Evolutionary conservation across 2,888 invertebrate species (phyloP), one percentile per base, ranked within the genome.

Genomic region (Polydrusus pterygomalis): DNA sequence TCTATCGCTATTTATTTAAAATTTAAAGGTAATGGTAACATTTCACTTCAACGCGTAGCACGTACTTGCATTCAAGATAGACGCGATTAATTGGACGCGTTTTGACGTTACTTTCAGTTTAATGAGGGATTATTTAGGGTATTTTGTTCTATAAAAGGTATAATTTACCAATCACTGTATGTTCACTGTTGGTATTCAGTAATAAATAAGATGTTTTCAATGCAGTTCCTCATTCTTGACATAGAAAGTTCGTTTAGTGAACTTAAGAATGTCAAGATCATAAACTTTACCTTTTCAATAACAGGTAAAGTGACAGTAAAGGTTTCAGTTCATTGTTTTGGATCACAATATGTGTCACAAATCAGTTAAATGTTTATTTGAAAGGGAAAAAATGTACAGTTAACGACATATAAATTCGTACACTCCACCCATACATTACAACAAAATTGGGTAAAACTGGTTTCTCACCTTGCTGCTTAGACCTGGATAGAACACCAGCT

Each of bases 21-120:
- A 63, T 63, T 63, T 63, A 63, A 45, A 45, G 63, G 63, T 45
- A 63, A 63, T 47, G 20, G 63, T 63, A 63, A 63, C 63, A 63
- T 63, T 63, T 63, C 63, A 63, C 63, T 63, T 63, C 63, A 45
- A 47, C 63, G 63, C 63, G 25, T 63, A 30, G 56, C 56, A 56
- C 56, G 30, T 56, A 63, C 63, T 45, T 15, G 15, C 47, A 45
- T 30, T 25, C 18, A 45, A 45, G 63, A 63, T 63, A 63, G 45
- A 30, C 8, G 30, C 45, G 47, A 63, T 63, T 45, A 63, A 63
- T 63, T 63, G 25, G 63, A 63, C 63, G 45, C 47, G 63, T 43
- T 63, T 45, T 63, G 63, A 45, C 45, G 25, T 63, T 63, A 63
- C 45, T 63, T 25, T 63, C 63, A 63, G 47, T 63, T n/a, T n/a